These are phyloP conservation scores for Idaea straminata DNA, from an alignment of 2,888 invertebrate genomes.

Conservation along the genomic window DNA sequence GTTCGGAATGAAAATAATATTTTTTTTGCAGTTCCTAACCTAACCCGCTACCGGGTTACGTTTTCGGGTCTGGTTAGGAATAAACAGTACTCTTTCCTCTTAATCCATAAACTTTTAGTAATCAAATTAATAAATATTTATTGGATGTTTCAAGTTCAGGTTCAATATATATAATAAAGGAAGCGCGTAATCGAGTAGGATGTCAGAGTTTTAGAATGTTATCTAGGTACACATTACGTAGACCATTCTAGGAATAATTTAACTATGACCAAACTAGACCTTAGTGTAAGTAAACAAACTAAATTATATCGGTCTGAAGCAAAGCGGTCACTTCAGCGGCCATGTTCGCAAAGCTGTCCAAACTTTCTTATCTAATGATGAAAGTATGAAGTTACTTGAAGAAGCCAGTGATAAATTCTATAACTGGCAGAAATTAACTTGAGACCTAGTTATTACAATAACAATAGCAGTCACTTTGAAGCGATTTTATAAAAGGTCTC, in stretches of 20 bases:
- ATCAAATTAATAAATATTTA: too few relatives aligned
- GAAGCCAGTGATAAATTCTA: conserved; percentile 3
- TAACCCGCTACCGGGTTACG: too few relatives aligned
- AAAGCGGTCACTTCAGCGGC: conserved; percentile 1
- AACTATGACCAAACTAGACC: background rate
- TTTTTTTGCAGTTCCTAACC: too few relatives aligned
- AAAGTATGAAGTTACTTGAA: conserved; percentile 23
- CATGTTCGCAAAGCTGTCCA: conserved; percentile 13
- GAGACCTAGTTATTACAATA: background rate
- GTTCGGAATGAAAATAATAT: too few relatives aligned
- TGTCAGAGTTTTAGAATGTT: too few relatives aligned
- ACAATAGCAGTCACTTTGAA: background rate
- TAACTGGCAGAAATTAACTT: conserved; percentile 3
- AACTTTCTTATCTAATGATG: conserved; percentile 24
- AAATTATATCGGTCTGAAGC: conserved; percentile 15
- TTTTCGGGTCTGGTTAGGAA: too few relatives aligned
- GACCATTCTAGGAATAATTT: background rate
- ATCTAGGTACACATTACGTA: background rate
- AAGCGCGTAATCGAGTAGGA: too few relatives aligned
- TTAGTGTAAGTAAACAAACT: conserved; percentile 2
- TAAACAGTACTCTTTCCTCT: too few relatives aligned
- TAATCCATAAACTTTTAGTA: too few relatives aligned
- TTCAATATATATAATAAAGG: too few relatives aligned
- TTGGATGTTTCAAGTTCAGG: too few relatives aligned
- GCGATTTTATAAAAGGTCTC: background rate